Percentiles rank a stretch among this genome's conserved stretches.
These are phyloP conservation scores for Germaria angustata DNA, from an alignment of 2,888 invertebrate species.

Conservation along the genomic window DNA sequence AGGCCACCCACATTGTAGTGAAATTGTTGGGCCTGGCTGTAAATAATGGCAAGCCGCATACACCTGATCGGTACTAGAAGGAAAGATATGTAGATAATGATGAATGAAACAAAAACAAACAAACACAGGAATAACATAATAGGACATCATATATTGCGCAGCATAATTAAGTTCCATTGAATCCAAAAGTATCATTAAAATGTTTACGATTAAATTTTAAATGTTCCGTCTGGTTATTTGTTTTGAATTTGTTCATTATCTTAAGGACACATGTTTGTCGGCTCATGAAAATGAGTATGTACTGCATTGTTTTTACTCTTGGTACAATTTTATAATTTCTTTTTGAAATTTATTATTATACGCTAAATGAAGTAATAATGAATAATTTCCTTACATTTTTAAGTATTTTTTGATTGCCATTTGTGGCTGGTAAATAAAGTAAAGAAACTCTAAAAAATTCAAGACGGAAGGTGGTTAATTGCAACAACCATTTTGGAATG, in stretches of 20 bases:
- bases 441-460: no score
- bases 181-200: conserved; percentile 6
- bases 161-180: conserved; percentile 58
- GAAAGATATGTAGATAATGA: conserved; percentile 3
- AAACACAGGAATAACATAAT: not conserved
- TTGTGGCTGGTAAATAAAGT: no score
- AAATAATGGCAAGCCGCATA: conserved; percentile 63
- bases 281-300: no score
- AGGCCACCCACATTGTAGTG: conserved; percentile 59
- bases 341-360: no score
- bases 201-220: conserved; percentile 23
- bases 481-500: no score
- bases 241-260: not conserved
- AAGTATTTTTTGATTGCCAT: no score
- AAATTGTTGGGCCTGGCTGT: conserved; percentile 6
- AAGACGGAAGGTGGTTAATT: no score
- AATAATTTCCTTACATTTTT: no score
- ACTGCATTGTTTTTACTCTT: no score
- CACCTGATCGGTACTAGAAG: conserved; percentile 51
- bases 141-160: conserved; percentile 44
- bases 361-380: no score
- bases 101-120: not conserved
- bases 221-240: conserved; percentile 2
- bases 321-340: no score
- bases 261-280: conserved; percentile 31